Evolutionary conservation across 2,888 invertebrate species (phyloP).

Genomic region (Scaptomyza cyrtandrae): DNA sequence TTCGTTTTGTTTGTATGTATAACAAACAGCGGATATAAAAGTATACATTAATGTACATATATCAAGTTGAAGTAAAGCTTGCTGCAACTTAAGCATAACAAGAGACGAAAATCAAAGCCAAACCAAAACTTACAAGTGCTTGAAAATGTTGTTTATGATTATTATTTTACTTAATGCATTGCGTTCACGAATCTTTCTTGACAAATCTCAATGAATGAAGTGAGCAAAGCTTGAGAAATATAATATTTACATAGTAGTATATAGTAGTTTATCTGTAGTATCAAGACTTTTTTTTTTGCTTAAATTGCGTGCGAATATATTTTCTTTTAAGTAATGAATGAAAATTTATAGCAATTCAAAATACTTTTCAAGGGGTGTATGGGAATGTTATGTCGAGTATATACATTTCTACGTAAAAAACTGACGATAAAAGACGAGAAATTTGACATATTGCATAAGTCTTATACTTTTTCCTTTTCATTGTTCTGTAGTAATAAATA

Average conservation of each 20-base stretch:
- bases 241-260: not conserved
- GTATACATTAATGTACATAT: conserved; percentile 28
- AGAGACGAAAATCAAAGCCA: conserved; percentile 47
- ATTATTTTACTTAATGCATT: conserved; percentile 25
- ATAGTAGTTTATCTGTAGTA: conserved; percentile 1
- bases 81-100: conserved; percentile 59
- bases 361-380: not conserved
- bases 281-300: not conserved
- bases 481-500: too few relatives aligned
- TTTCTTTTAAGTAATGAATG: conserved; percentile 29
- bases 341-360: not conserved
- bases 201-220: conserved; percentile 23
- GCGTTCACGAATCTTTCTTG: conserved; percentile 11
- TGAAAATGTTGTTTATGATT: conserved; percentile 47
- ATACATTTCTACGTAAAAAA: not conserved
- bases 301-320: conserved; percentile 15
- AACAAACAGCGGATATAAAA: conserved; percentile 64
- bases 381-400: not conserved
- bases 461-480: too few relatives aligned
- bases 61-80: conserved; percentile 70
- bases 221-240: conserved; percentile 23
- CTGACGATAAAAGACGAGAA: not conserved
- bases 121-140: conserved; percentile 35
- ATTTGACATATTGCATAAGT: not conserved
- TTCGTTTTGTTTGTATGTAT: not conserved